Evolutionary conservation across 1,140 invertebrate genomes (phyloP), one percentile per base, ranked within the genome.

Genomic region (Platyura marginata): DNA sequence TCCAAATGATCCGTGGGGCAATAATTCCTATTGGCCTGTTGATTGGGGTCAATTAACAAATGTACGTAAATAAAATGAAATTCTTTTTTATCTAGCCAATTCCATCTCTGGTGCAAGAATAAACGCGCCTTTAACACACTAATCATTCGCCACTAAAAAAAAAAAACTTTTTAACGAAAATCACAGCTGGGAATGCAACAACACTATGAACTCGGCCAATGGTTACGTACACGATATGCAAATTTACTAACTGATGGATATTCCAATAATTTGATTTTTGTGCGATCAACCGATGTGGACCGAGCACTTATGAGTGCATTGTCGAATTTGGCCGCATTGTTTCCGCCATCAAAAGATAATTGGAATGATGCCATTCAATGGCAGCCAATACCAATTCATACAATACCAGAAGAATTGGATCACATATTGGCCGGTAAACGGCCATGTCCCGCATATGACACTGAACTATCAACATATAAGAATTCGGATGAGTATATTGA

Each of bases 341-440:
- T 78, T 55, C 80, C 83, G 4, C 74, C 75, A 1, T 51, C 52
- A 13, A 51, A 61, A n/a, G 64, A 75, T 49, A 45, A 74, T 3
- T 92, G 85, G 81, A 73, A 87, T 54, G 44, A 51, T 1, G 47
- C 70, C 3, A 55, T 91, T 1, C 51, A 63, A 9, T 95, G 90
- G 90, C 87, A 91, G 59, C 88, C 90, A 0, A 83, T 94, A 50
- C 86, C 90, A 1, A 69, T 94, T 10, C 86, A 91, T 49, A 86
- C 87, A 1, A 49, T 67, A 16, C 78, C 81, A 1, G 66, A 76
- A 55, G 49, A 63, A 2, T 45, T 70, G 20, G 86, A 91, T 65
- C 52, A 72, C 46, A 51, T 86, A 20, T 50, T 82, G 21, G 67
- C 66, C n/a, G 68, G 68, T 52, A 75, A 79, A 51, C 74, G 72